Percentiles rank a stretch among this genome's conserved stretches.
These are phyloP conservation scores for Spodoptera littoralis DNA, from an alignment of 2,888 invertebrate genomes.

Conservation along the genomic window DNA sequence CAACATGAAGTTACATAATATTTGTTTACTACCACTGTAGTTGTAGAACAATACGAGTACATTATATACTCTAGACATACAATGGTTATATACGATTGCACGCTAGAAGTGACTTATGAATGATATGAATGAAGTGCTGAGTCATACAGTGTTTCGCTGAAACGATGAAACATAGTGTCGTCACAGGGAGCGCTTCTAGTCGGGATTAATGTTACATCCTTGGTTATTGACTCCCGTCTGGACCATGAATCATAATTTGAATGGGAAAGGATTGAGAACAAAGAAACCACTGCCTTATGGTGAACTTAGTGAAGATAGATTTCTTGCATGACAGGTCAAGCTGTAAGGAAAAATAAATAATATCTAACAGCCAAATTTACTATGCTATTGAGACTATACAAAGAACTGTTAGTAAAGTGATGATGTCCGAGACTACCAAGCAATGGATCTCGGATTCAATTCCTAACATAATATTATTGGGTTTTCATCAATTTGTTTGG, in stretches of 20 bases:
- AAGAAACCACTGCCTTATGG: constrained; percentile 17
- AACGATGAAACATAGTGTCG: constrained; percentile 75
- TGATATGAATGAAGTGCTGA: constrained; percentile 61
- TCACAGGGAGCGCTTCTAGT: constrained; percentile 62
- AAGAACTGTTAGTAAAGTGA: no score
- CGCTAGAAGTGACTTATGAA: constrained; percentile 69
- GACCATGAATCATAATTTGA: constrained; percentile 45
- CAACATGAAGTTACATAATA: background rate
- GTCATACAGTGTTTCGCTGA: constrained; percentile 77
- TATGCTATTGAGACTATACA: constrained; percentile 1
- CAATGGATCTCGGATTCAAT: no score
- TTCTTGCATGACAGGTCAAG: constrained; percentile 6
- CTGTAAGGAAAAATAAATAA: no score
- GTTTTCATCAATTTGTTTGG: no score
- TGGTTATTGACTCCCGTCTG: constrained; percentile 53
- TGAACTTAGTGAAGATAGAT: background rate
- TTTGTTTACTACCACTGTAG: constrained; percentile 30
- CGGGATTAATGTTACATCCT: constrained; percentile 55
- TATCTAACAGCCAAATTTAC: no score
- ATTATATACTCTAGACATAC: constrained; percentile 31
- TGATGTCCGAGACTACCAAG: no score
- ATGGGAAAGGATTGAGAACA: constrained; percentile 43
- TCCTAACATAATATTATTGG: no score
- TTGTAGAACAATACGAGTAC: constrained; percentile 20
- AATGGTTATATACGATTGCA: constrained; percentile 50